Evolutionary conservation across 2,113 vertebrate genomes (phyloP).

Genomic region (Bubo scandiacus): DNA sequence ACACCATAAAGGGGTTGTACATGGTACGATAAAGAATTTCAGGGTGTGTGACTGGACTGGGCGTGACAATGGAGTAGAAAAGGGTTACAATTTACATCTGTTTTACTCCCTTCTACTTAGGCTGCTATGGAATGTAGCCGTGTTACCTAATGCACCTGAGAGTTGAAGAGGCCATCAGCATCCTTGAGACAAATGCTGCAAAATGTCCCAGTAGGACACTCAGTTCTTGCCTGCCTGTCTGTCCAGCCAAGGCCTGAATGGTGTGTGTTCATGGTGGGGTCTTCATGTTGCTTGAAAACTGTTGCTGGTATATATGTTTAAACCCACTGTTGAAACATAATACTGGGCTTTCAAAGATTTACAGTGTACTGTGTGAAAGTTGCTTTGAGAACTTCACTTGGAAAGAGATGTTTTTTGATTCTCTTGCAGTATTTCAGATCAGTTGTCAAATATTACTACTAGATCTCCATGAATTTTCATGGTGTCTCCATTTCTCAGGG

Average conservation of each 20-base stretch:
- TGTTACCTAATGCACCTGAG: neutral
- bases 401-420: neutral
- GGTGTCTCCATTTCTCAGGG: neutral
- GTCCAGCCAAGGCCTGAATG: neutral
- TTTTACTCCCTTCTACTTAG: neutral
- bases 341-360: neutral
- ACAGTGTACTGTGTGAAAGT: neutral
- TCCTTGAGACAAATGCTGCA: neutral
- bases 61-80: neutral
- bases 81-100: neutral
- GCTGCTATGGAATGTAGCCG: neutral
- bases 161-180: neutral
- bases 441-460: neutral
- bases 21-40: neutral
- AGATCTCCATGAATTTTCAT: neutral
- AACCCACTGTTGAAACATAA: neutral
- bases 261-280: rapidly evolving
- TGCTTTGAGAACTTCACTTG: neutral
- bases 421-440: neutral
- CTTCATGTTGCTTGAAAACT: neutral
- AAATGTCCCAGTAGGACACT: neutral
- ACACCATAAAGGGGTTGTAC: neutral
- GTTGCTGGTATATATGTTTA: neutral
- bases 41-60: neutral
- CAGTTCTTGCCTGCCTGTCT: neutral